A percentile compares a stretch with the other conserved stretches of the same genome.
Conservation (phyloP, 2,888 invertebrate species). For the Dynastes tityus region DNA sequence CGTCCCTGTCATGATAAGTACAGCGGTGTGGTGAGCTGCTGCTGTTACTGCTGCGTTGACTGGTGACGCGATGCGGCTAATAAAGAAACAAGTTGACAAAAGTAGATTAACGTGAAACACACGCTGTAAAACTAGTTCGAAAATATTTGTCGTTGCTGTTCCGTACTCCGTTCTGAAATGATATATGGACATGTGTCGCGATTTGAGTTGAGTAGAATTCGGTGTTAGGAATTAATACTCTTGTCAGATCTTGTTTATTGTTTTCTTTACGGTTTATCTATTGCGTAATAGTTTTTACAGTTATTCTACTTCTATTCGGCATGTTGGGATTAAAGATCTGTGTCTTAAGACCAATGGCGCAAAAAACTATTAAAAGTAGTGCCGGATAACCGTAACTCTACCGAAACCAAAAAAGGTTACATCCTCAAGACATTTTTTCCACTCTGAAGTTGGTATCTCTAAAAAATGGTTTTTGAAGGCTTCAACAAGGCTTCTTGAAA, state of each 20-base stretch:
- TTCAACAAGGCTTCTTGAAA: too few species aligned
- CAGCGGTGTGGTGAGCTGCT: too few species aligned
- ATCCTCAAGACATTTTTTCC: too few species aligned
- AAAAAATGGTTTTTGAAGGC: too few species aligned
- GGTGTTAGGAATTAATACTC: constrained; percentile 39
- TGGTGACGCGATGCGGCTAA: constrained; percentile 5
- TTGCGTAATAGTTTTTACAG: constrained; percentile 5
- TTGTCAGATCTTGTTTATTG: background rate
- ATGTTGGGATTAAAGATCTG: too few species aligned
- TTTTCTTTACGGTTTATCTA: background rate
- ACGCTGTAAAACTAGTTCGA: constrained; percentile 10
- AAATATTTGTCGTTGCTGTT: constrained; percentile 6
- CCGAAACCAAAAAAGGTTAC: too few species aligned
- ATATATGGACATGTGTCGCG: constrained; percentile 6
- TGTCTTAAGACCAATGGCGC: too few species aligned
- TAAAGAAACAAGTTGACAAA: constrained; percentile 38
- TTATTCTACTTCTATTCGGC: background rate
- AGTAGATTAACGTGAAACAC: constrained; percentile 19
- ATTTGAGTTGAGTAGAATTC: constrained; percentile 31
- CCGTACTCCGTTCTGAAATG: constrained; percentile 3
- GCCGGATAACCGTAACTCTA: too few species aligned
- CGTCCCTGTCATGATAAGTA: background rate
- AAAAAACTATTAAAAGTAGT: too few species aligned
- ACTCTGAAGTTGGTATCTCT: too few species aligned
- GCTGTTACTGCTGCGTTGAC: background rate